phyloP scores from a whole-genome alignment of 2,113 vertebrate genomes.

The Phainopepla nitens region DNA sequence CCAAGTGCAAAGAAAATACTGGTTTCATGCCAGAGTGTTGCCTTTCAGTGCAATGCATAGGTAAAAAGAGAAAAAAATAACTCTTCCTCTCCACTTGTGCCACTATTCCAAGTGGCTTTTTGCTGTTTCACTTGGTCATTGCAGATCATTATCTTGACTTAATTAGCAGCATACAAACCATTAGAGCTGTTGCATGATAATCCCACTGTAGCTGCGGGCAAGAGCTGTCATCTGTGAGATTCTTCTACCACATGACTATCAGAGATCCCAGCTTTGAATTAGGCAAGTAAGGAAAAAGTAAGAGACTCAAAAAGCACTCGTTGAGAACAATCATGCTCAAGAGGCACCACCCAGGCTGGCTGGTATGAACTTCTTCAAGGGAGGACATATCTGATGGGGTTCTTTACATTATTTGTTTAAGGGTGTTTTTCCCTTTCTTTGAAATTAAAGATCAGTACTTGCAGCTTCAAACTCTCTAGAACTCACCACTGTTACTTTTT shows the following conservation, averaged over 20 bases:
- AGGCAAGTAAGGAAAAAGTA: neutral
- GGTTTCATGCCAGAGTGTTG: neutral
- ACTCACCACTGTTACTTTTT: neutral
- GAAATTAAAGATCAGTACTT: neutral
- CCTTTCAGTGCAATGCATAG: neutral
- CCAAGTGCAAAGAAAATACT: neutral
- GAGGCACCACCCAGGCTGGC: neutral
- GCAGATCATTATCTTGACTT: neutral
- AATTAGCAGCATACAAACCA: neutral
- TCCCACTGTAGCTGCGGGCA: neutral
- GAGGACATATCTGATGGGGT: neutral
- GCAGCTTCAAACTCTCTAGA: neutral
- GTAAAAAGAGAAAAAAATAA: neutral
- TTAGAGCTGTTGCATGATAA: neutral
- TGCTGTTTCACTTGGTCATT: neutral
- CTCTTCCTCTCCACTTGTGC: neutral
- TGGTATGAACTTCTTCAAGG: neutral
- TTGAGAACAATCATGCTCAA: neutral
- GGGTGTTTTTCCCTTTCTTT: rapidly evolving
- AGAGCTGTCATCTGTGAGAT: neutral
- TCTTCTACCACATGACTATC: rapidly evolving
- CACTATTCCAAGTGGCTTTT: neutral
- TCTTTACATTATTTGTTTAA: neutral
- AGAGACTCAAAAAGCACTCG: neutral
- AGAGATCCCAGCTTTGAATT: neutral